A percentile compares a stretch with the other conserved stretches of the same genome.
Evolutionary conservation across 2,113 vertebrate species (phyloP).

Genomic region (Eupsittula cactorum): DNA sequence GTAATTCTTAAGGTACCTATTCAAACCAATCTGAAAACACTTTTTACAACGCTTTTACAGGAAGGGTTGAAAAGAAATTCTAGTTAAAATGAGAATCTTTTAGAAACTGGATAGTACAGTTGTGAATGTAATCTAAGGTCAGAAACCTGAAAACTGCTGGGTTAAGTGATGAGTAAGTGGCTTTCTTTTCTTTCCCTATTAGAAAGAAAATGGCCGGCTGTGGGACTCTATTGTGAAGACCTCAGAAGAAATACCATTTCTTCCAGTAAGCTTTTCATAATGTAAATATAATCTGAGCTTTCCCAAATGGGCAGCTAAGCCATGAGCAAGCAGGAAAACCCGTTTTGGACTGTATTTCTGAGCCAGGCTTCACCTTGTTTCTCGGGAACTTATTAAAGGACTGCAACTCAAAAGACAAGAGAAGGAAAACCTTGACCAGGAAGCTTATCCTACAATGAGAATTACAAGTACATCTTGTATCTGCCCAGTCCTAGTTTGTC

Average conservation of each 20-base stretch:
- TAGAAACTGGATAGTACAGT: neutral
- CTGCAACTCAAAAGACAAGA: conserved; percentile 57
- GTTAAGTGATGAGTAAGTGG: conserved; percentile 47
- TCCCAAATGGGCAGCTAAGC: conserved; percentile 74
- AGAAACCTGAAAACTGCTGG: conserved; percentile 16
- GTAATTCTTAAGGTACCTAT: neutral
- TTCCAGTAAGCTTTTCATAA: conserved; percentile 77
- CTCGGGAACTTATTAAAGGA: conserved; percentile 61
- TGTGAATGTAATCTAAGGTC: neutral
- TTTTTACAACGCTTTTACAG: neutral
- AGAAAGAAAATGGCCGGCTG: conserved; percentile 80
- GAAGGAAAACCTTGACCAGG: conserved; percentile 59
- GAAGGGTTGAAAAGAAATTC: neutral
- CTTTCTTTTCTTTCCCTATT: conserved; percentile 69
- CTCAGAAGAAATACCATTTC: conserved; percentile 52
- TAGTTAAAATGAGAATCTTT: neutral
- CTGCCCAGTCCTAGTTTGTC: conserved; percentile 94
- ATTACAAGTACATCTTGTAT: conserved; percentile 88
- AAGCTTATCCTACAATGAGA: conserved; percentile 88
- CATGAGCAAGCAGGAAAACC: conserved; percentile 81
- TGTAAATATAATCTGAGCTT: conserved; percentile 82
- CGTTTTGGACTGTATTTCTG: conserved; percentile 76
- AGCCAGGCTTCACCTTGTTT: conserved; percentile 74
- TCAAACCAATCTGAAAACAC: neutral
- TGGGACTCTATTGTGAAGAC: conserved; percentile 75